These are phyloP conservation scores for Andrena chrysosceles DNA, from an alignment of 2,888 invertebrate genomes.

Conservation along the genomic window DNA sequence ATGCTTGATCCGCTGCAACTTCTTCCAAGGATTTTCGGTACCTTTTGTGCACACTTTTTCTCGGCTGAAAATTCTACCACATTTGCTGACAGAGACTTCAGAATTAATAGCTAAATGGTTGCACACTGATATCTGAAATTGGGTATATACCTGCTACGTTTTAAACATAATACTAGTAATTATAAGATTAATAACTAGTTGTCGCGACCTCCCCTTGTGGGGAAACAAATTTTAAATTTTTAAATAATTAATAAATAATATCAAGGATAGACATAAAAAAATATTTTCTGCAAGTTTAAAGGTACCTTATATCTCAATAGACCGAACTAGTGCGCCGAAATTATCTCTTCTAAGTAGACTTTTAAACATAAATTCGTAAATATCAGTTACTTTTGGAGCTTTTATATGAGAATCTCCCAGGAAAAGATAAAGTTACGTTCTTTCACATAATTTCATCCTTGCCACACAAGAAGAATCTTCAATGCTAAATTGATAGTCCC, in stretches of 20 bases:
- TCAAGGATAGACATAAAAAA: too few species aligned
- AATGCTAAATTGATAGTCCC: slow-evolving; percentile 4
- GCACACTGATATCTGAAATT: too few species aligned
- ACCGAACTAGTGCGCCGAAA: too few species aligned
- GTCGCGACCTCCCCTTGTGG: too few species aligned
- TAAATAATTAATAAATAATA: too few species aligned
- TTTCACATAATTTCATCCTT: neutral
- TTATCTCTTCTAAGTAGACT: too few species aligned
- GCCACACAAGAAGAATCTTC: neutral
- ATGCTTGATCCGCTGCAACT: slow-evolving; percentile 37
- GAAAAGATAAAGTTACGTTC: neutral
- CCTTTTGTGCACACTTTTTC: neutral
- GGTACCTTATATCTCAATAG: too few species aligned
- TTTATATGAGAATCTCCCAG: too few species aligned
- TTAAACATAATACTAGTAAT: neutral
- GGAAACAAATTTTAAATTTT: too few species aligned
- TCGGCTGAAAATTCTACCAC: neutral
- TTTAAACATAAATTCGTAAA: too few species aligned
- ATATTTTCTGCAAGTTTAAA: too few species aligned
- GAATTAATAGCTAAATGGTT: neutral
- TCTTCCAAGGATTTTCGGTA: slow-evolving; percentile 16
- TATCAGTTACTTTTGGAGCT: too few species aligned
- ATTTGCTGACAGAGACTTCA: neutral
- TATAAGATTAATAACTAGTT: neutral
- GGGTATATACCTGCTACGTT: neutral